Base-by-base conservation (phyloP, 2,797 vertebrate genomes). In the Hipposideros larvatus region DNA sequence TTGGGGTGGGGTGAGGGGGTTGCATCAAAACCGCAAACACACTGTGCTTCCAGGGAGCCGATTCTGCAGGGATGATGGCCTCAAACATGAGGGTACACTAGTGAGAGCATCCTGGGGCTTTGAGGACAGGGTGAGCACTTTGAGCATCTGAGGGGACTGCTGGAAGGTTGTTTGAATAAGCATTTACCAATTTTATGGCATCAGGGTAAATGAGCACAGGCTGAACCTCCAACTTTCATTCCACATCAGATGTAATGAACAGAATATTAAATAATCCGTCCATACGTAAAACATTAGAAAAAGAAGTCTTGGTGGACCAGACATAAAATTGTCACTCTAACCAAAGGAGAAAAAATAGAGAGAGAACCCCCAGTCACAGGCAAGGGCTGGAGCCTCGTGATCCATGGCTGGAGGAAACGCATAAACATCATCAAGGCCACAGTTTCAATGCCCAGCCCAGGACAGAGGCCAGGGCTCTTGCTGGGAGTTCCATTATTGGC, bases 21-120 rank as follows among this genome's bases (percentile, higher is more conserved):
- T 95, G 11, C 34, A 55, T 93, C 46, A 94, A 91, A 91, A 84
- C 24, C 41, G 53, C 28, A 82, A 89, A 61, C 22, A 82, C 3
- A 3, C 43, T 82, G 41, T 70, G 48, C 55, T 84, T 46, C 53
- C 89, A 55, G 26, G 85, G 34, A 86, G 31, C 51, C 51, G 82
- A 41, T 61, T 57, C 80, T 65, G 2, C 34, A 77, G 66, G 22
- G 31, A 95, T 55, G 21, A 37, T n/a, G 73, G 55, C 13, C 19
- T 1, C 19, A 71, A 93, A 65, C 34, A n/a, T 26, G 4, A 28
- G 15, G 19, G 2, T 19, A 28, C 2, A 2, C 14, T 7, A n/a
- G 26, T 57, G n/a, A 71, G 55, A 90, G 16, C 19, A 93, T 4
- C 24, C n/a, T 55, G 48, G 66, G 34, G 5, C 43, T 14, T 48